A percentile compares a stretch with the other conserved stretches of the same genome.
These are phyloP conservation scores for Hemicrepidius hirtus DNA, from an alignment of 2,888 invertebrate species.

Conservation along the genomic window DNA sequence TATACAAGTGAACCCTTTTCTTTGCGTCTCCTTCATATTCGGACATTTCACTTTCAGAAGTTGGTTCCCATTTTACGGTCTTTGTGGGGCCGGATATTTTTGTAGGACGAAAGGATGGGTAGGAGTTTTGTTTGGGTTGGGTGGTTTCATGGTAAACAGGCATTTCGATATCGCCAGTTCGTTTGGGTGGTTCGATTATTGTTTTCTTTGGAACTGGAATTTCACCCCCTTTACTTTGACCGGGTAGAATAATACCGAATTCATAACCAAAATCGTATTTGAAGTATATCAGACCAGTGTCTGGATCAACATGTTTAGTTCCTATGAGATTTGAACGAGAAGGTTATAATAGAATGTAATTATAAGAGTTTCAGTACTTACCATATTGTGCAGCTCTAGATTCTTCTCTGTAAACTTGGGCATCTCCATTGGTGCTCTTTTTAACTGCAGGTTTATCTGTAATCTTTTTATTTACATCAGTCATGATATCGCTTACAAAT, in stretches of 20 bases:
- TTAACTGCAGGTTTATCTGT: slow-evolving; percentile 71
- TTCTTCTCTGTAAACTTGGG: slow-evolving; percentile 83
- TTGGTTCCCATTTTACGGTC: slow-evolving; percentile 77
- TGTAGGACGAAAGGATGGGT: slow-evolving; percentile 70
- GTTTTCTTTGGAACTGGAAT: slow-evolving; percentile 71
- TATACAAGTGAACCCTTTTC: slow-evolving; percentile 69
- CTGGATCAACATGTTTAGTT: slow-evolving; percentile 85
- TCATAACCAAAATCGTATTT: slow-evolving; percentile 89
- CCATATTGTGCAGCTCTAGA: slow-evolving; percentile 82
- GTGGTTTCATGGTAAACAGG: slow-evolving; percentile 81
- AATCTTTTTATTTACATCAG: slow-evolving; percentile 74
- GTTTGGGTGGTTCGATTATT: slow-evolving; percentile 74
- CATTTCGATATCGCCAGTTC: slow-evolving; percentile 77
- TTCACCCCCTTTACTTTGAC: slow-evolving; percentile 75
- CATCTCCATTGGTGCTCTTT: slow-evolving; percentile 72
- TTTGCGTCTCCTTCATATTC: slow-evolving; percentile 74
- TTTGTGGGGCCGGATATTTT: slow-evolving; percentile 70
- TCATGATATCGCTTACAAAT: slow-evolving; percentile 79
- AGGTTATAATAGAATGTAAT: neutral
- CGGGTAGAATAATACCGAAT: slow-evolving; percentile 83
- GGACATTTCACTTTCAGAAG: slow-evolving; percentile 78
- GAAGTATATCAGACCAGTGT: slow-evolving; percentile 86
- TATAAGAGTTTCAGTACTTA: slow-evolving; percentile 71
- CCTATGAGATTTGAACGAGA: slow-evolving; percentile 71
- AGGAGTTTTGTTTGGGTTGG: slow-evolving; percentile 58